These are phyloP conservation scores for Sebastes matsubarae DNA, from an alignment of 2,797 vertebrate species.

Conservation along the genomic window DNA sequence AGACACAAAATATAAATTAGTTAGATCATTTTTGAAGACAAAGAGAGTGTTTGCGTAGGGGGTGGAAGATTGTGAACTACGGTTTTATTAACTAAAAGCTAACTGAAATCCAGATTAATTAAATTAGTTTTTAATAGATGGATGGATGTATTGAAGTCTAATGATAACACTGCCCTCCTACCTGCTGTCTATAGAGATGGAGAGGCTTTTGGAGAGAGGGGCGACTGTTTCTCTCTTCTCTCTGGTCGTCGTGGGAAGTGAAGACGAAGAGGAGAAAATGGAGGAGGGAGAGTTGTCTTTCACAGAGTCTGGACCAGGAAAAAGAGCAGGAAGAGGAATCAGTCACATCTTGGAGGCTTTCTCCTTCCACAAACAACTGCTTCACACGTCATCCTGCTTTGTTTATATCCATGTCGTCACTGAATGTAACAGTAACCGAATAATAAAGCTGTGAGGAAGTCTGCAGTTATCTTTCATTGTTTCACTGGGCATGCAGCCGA, in stretches of 20 bases:
- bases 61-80: background rate
- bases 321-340: slow-evolving; percentile 17
- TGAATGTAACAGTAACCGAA: background rate
- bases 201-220: slow-evolving; percentile 83
- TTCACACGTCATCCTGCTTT: slow-evolving; percentile 2
- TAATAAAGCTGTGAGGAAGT: slow-evolving; percentile 20
- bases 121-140: background rate
- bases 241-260: slow-evolving; percentile 71
- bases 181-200: slow-evolving; percentile 87
- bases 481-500: slow-evolving; percentile 7
- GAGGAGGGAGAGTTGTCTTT: slow-evolving; percentile 77
- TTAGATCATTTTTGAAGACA: background rate
- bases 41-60: background rate
- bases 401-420: slow-evolving; percentile 16
- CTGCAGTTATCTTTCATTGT: slow-evolving; percentile 13
- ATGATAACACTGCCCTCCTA: slow-evolving; percentile 3
- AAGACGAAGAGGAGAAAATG: slow-evolving; percentile 75
- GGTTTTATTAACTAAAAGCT: background rate
- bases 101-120: background rate
- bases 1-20: background rate
- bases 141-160: background rate
- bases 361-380: slow-evolving; percentile 16
- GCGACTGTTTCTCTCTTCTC: slow-evolving; percentile 82
- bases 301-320: slow-evolving; percentile 74
- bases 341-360: slow-evolving; percentile 12